Evolutionary conservation across 2,113 vertebrate species (phyloP), one percentile per base, ranked within the genome.

Genomic region (Nothoprocta perdicaria): DNA sequence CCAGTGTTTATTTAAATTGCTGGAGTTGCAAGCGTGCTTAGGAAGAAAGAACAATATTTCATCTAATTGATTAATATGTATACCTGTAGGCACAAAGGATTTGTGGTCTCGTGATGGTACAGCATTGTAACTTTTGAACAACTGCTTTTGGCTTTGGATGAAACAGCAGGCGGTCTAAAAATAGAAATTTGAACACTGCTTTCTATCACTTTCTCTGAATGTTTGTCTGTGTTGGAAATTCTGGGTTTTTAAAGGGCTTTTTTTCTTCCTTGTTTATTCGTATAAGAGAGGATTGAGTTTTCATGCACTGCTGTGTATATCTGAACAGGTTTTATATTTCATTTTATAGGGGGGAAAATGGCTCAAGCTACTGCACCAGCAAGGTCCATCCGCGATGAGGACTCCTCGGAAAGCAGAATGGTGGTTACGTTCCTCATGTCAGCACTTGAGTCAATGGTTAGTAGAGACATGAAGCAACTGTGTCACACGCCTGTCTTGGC

Each of bases 391-490:
- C 68, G 53, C 18, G 95, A 96, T 14, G 97, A 97, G 43, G 97
- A 97, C n/a, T 93, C 95, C 6, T 95, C 95, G 3, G 97, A 97
- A 91, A 97, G 96, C 92, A 96, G 96, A 86, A 95, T 98, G 96
- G 97, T 97, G 85, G 96, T 98, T 60, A 98, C 95, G 0, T 97
- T 98, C 82, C 98, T 98, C 62, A 97, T 98, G 97, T 98, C 98
- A 55, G 98, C 97, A 8, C 96, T 98, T 2, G 98, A 98, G 73
- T 98, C 98, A 33, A 97, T 98, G 98, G 98, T 98, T 88, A 97
- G 97, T 95, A 88, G 43, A 62, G 16, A 43, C 35, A 38, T 68
- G 48, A 29, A 85, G 21, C 50, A 63, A n/a, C 61, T 86, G 14
- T 1, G 1, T 82, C 13, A 4, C 40, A 73, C 22, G 40, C 78